Percentiles rank a stretch among this genome's conserved stretches.
Evolutionary conservation across 92 coral and sea anemone species (phyloP).

Genomic region (Epizoanthus stellaris): DNA sequence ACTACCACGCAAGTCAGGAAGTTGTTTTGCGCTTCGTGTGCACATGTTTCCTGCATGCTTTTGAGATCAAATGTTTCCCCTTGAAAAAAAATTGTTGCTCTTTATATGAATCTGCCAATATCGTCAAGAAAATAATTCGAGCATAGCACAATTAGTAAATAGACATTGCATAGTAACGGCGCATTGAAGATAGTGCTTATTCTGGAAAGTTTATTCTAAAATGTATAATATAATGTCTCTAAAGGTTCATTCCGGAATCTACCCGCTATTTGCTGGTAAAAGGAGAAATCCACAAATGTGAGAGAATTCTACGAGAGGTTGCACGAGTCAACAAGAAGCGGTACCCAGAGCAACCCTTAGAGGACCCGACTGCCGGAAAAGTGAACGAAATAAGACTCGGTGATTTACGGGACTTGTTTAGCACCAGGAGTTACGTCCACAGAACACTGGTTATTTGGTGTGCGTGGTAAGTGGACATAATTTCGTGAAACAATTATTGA

Average conservation of each 20-base stretch:
- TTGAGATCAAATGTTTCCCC: too few species aligned
- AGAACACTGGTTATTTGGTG: constrained; percentile 65
- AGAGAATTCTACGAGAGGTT: constrained; percentile 45
- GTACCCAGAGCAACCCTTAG: constrained; percentile 51
- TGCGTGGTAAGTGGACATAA: constrained; percentile 65
- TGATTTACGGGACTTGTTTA: constrained; percentile 71
- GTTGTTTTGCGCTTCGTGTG: too few species aligned
- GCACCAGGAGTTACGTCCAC: constrained; percentile 54
- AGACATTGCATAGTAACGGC: too few species aligned
- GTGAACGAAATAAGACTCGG: constrained; percentile 33
- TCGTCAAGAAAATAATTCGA: too few species aligned
- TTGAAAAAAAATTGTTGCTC: too few species aligned
- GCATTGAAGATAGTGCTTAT: too few species aligned
- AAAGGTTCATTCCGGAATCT: constrained; percentile 75
- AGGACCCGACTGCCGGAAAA: constrained; percentile 28
- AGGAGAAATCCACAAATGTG: constrained; percentile 51
- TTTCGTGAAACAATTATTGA: too few species aligned
- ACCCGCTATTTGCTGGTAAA: constrained; percentile 65
- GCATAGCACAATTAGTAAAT: too few species aligned
- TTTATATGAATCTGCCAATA: too few species aligned
- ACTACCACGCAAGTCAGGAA: too few species aligned
- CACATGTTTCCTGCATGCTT: too few species aligned
- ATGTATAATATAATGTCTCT: background rate
- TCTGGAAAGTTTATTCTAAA: background rate
- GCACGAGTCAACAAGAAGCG: constrained; percentile 60